Conservation (phyloP, 2,888 invertebrate species). For the Nephrotoma guestfalica region DNA sequence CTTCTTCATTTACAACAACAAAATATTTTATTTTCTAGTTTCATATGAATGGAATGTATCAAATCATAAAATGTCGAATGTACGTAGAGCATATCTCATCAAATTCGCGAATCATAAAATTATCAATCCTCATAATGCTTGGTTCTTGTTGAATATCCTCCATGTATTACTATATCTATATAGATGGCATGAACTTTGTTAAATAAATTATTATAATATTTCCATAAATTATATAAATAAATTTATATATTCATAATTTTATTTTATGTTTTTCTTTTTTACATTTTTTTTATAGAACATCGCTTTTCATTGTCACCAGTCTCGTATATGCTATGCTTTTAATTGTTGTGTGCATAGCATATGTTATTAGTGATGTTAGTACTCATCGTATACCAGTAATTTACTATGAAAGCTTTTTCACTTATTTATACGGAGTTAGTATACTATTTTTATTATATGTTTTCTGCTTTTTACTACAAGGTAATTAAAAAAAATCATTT, state of each 20-base stretch:
- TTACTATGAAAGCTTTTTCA: slow-evolving; percentile 92
- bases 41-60: not conserved
- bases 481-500: slow-evolving; percentile 27
- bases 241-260: not conserved
- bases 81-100: not conserved
- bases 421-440: slow-evolving; percentile 84
- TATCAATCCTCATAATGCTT: not conserved
- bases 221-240: not conserved
- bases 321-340: slow-evolving; percentile 91
- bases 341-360: slow-evolving; percentile 85
- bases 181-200: not conserved
- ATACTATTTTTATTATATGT: slow-evolving; percentile 87
- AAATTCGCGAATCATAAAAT: not conserved
- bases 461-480: slow-evolving; percentile 85
- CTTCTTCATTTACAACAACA: not conserved
- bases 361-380: slow-evolving; percentile 88
- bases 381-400: slow-evolving; percentile 82
- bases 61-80: not conserved
- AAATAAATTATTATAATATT: not conserved
- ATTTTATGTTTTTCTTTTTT: slow-evolving; percentile 9
- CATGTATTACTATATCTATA: not conserved
- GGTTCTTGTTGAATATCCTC: not conserved
- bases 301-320: slow-evolving; percentile 88
- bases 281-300: slow-evolving; percentile 54
- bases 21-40: not conserved